These are phyloP conservation scores for Salvelinus alpinus DNA, from an alignment of 2,113 vertebrate genomes.

Conservation along the genomic window DNA sequence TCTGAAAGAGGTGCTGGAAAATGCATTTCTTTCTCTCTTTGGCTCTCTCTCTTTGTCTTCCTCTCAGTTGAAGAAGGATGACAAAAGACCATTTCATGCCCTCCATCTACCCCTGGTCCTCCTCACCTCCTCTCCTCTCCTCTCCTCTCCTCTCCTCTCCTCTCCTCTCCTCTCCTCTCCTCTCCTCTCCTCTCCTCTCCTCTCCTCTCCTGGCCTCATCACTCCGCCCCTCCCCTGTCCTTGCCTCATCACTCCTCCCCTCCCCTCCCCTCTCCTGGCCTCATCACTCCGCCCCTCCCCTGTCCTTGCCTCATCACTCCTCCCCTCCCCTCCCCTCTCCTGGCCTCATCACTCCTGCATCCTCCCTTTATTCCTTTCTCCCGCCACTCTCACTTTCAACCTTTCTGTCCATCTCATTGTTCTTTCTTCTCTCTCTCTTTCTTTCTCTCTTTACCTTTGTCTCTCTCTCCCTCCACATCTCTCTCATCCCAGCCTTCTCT, in stretches of 20 bases:
- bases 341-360: slow-evolving; percentile 8
- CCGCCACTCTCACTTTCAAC: not conserved
- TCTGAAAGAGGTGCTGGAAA: slow-evolving; percentile 43
- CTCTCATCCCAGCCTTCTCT: too few relatives aligned
- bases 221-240: too few relatives aligned
- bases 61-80: slow-evolving; percentile 29
- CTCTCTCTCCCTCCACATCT: too few relatives aligned
- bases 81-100: slow-evolving; percentile 69
- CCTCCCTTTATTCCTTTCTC: not conserved
- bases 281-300: not conserved
- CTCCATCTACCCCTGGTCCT: slow-evolving; percentile 43
- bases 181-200: too few relatives aligned
- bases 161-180: too few relatives aligned
- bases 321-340: not conserved
- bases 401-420: not conserved
- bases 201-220: too few relatives aligned
- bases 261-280: too few relatives aligned
- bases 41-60: slow-evolving; percentile 56
- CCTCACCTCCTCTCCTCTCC: not conserved
- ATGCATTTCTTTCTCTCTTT: slow-evolving; percentile 29
- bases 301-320: slow-evolving; percentile 14
- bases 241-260: too few relatives aligned
- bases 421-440: slow-evolving; percentile 27
- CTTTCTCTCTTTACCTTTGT: too few relatives aligned
- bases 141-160: too few relatives aligned